phyloP scores from a whole-genome alignment of 2,113 vertebrate genomes.

The Bufo bufo region DNA sequence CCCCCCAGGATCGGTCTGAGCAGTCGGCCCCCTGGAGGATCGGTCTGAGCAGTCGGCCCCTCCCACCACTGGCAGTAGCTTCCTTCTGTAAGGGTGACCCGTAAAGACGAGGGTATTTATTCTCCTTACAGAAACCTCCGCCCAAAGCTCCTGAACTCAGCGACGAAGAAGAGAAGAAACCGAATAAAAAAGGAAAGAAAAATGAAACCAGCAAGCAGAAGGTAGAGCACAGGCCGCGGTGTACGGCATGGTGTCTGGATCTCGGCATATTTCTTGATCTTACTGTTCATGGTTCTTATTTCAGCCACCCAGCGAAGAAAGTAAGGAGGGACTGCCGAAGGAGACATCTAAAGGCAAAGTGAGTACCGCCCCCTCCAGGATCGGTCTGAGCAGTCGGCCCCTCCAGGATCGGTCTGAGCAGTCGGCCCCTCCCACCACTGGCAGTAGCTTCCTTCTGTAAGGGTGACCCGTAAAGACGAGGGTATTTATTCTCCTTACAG shows the following conservation, averaged over 20 bases:
- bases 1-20: too few species aligned
- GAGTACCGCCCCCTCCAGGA: not conserved
- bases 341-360: conserved; percentile 64
- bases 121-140: not conserved
- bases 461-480: conserved; percentile 60
- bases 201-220: conserved; percentile 62
- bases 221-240: conserved; percentile 48
- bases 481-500: not conserved
- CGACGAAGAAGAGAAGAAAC: conserved; percentile 55
- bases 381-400: too few species aligned
- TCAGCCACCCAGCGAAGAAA: conserved; percentile 7
- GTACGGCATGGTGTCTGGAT: not conserved
- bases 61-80: not conserved
- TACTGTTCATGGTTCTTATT: not conserved
- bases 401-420: too few species aligned
- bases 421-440: not conserved
- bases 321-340: conserved; percentile 64
- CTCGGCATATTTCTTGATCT: not conserved
- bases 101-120: conserved; percentile 57
- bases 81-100: conserved; percentile 16
- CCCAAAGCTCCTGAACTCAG: not conserved
- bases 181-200: conserved; percentile 59
- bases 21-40: too few species aligned
- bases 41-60: not conserved
- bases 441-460: not conserved